A percentile compares a stretch with the other conserved stretches of the same genome.
Evolutionary conservation across 2,797 vertebrate species (phyloP).

Genomic region (Echiichthys vipera): DNA sequence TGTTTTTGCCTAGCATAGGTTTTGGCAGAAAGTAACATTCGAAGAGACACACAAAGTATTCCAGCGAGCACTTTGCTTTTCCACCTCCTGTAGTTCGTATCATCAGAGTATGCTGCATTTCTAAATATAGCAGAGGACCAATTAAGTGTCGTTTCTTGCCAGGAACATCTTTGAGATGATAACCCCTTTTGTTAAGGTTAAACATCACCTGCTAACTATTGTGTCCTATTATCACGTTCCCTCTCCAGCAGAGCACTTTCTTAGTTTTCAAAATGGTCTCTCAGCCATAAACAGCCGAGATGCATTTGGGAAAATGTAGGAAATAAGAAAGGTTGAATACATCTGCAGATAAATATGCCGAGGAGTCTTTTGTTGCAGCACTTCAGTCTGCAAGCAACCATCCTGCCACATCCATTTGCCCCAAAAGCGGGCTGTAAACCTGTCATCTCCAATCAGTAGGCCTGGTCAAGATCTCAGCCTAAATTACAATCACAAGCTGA

Average conservation of each 20-base stretch:
- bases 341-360: background rate
- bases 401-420: conserved; percentile 51
- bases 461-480: conserved; percentile 82
- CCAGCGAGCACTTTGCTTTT: background rate
- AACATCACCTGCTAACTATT: conserved; percentile 4
- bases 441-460: conserved; percentile 87
- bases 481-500: conserved; percentile 81
- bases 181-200: conserved; percentile 39
- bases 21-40: background rate
- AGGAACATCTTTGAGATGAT: conserved; percentile 12
- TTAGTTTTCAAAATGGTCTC: conserved; percentile 29
- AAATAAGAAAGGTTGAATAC: conserved; percentile 8
- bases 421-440: conserved; percentile 82
- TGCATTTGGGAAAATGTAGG: background rate
- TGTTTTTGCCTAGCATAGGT: background rate
- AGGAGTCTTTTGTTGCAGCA: conserved; percentile 53
- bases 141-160: conserved; percentile 16
- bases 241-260: background rate
- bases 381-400: conserved; percentile 54
- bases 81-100: conserved; percentile 5
- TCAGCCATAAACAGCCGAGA: background rate
- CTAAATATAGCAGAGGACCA: conserved; percentile 8
- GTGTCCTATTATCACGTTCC: conserved; percentile 14
- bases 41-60: background rate
- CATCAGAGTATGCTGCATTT: background rate